phyloP scores from a whole-genome alignment of 2,113 vertebrate genomes.

The Micromys minutus region DNA sequence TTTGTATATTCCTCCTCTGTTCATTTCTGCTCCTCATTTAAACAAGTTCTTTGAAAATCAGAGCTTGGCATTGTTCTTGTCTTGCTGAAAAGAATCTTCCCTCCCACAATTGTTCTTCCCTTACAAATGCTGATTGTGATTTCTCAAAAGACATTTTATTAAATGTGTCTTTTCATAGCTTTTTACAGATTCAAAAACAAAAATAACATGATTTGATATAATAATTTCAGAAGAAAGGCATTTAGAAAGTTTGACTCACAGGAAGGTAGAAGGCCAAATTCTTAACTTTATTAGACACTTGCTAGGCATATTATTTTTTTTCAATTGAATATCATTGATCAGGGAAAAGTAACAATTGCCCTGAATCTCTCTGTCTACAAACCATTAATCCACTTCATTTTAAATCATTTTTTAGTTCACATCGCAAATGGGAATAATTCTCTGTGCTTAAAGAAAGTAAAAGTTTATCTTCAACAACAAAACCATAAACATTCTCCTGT shows the following conservation, averaged over 20 bases:
- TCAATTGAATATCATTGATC: slow-evolving; percentile 36
- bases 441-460: not conserved
- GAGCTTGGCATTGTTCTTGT: slow-evolving; percentile 75
- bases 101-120: slow-evolving; percentile 76
- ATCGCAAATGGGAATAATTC: not conserved
- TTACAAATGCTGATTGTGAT: slow-evolving; percentile 63
- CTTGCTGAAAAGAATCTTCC: slow-evolving; percentile 72
- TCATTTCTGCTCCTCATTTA: slow-evolving; percentile 71
- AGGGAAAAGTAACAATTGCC: slow-evolving; percentile 44
- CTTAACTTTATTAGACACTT: slow-evolving; percentile 47
- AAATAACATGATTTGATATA: slow-evolving; percentile 66
- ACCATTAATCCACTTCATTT: slow-evolving; percentile 47
- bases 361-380: slow-evolving; percentile 47
- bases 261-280: slow-evolving; percentile 1
- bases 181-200: slow-evolving; percentile 65
- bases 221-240: slow-evolving; percentile 59
- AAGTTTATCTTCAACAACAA: slow-evolving; percentile 7
- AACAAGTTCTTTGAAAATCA: slow-evolving; percentile 69
- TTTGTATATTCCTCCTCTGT: not conserved
- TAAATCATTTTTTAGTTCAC: slow-evolving; percentile 18
- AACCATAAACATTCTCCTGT: slow-evolving; percentile 17
- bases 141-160: slow-evolving; percentile 57
- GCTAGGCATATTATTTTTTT: slow-evolving; percentile 38
- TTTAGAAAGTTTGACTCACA: slow-evolving; percentile 50
- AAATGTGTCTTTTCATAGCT: slow-evolving; percentile 57